Evolutionary conservation across 2,888 invertebrate genomes (phyloP).

Genomic region (Lithophane ornitopus): DNA sequence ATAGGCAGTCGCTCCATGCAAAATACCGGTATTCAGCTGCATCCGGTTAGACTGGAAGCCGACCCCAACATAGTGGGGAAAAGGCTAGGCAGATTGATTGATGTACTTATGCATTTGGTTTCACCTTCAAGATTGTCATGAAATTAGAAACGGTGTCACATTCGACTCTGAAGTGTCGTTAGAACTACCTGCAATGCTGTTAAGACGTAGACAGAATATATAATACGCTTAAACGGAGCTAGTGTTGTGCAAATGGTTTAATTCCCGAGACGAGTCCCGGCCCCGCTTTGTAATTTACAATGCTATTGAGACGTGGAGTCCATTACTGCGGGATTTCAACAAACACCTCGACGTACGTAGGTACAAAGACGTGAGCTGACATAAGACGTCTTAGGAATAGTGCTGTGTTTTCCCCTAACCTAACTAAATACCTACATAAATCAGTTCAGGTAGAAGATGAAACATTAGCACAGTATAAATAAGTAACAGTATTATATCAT

Average conservation of each 20-base stretch:
- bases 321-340: slow-evolving; percentile 36
- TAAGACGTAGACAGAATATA: slow-evolving; percentile 38
- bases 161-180: neutral
- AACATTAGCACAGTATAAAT: neutral
- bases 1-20: no score
- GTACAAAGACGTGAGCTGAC: slow-evolving; percentile 5
- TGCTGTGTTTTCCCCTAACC: slow-evolving; percentile 28
- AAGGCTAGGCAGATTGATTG: no score
- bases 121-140: neutral
- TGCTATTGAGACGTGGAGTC: slow-evolving; percentile 28
- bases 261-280: slow-evolving; percentile 24
- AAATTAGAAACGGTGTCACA: neutral
- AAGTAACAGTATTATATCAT: no score
- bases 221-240: slow-evolving; percentile 21
- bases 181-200: slow-evolving; percentile 7
- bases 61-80: no score
- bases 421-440: slow-evolving; percentile 20
- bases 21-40: no score
- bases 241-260: slow-evolving; percentile 50
- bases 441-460: slow-evolving; percentile 18
- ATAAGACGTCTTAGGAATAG: slow-evolving; percentile 10
- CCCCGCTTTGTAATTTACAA: slow-evolving; percentile 24
- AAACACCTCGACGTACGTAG: neutral
- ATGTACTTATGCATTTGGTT: neutral
- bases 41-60: no score